phyloP scores from a whole-genome alignment of 2,113 vertebrate genomes.

The Xyrauchen texanus region DNA sequence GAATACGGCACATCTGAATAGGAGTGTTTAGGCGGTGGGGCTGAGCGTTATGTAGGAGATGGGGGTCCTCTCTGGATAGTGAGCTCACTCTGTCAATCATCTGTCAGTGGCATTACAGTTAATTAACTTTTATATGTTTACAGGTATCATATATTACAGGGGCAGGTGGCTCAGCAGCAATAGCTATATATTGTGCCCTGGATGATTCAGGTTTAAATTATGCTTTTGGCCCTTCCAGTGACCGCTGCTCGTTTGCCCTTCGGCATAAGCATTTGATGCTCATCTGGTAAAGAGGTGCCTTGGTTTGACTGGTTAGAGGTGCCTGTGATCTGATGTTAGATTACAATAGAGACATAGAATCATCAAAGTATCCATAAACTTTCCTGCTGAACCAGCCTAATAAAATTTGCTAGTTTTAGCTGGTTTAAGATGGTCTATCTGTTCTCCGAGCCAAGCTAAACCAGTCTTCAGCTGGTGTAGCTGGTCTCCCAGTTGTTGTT shows the following conservation, averaged over 20 bases:
- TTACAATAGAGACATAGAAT: not conserved
- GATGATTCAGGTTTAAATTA: slow-evolving; percentile 34
- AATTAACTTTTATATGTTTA: slow-evolving; percentile 38
- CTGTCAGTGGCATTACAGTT: slow-evolving; percentile 37
- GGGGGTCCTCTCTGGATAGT: not conserved
- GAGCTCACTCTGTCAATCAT: slow-evolving; percentile 26
- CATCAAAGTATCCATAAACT: too few relatives aligned
- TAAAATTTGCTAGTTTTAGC: too few relatives aligned
- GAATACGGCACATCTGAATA: not conserved
- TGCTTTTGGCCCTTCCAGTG: slow-evolving; percentile 21
- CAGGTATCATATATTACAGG: slow-evolving; percentile 2
- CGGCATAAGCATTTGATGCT: slow-evolving; percentile 22
- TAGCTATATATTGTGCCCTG: slow-evolving; percentile 20
- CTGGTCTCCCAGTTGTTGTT: too few relatives aligned
- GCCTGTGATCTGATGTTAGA: slow-evolving; percentile 6
- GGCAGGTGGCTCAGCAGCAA: slow-evolving; percentile 28
- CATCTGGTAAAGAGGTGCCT: slow-evolving; percentile 16
- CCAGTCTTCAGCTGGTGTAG: too few relatives aligned
- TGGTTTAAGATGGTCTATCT: too few relatives aligned
- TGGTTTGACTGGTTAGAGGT: not conserved
- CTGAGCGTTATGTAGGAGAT: slow-evolving; percentile 3
- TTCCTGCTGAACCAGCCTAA: too few relatives aligned
- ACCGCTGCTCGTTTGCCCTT: slow-evolving; percentile 24
- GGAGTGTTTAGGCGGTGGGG: not conserved
- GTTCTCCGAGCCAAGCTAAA: too few relatives aligned